Evolutionary conservation across 2,888 invertebrate species (phyloP).

Genomic region (Nymphalis c-album): DNA sequence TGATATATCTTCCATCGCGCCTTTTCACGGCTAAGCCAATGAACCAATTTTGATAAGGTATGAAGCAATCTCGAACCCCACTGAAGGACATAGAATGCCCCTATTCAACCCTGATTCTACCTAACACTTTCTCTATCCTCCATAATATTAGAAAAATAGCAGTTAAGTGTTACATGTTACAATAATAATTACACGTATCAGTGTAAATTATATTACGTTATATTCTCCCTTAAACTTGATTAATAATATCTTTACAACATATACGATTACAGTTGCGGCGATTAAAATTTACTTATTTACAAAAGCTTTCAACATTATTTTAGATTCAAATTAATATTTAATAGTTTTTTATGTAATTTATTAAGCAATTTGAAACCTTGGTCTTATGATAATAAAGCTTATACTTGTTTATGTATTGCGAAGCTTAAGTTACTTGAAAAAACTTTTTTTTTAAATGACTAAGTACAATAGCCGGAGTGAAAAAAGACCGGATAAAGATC

Average conservation of each 20-base stretch:
- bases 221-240: not conserved
- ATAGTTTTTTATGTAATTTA: not conserved
- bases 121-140: no score
- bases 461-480: conserved; percentile 13
- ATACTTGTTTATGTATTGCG: not conserved
- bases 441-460: not conserved
- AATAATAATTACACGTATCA: no score
- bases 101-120: no score
- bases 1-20: no score
- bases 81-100: no score
- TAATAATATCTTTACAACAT: not conserved
- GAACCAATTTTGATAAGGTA: no score
- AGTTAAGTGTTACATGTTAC: no score
- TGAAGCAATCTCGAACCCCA: no score
- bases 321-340: no score
- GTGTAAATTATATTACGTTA: no score
- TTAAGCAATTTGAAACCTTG: not conserved
- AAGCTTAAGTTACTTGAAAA: not conserved
- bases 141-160: no score
- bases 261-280: not conserved
- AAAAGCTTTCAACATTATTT: not conserved
- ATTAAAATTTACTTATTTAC: not conserved
- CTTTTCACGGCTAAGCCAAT: no score
- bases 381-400: not conserved
- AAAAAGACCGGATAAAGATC: conserved; percentile 37